These are phyloP conservation scores for Desoria tigrina DNA, from an alignment of 2,888 invertebrate species.

Conservation along the genomic window DNA sequence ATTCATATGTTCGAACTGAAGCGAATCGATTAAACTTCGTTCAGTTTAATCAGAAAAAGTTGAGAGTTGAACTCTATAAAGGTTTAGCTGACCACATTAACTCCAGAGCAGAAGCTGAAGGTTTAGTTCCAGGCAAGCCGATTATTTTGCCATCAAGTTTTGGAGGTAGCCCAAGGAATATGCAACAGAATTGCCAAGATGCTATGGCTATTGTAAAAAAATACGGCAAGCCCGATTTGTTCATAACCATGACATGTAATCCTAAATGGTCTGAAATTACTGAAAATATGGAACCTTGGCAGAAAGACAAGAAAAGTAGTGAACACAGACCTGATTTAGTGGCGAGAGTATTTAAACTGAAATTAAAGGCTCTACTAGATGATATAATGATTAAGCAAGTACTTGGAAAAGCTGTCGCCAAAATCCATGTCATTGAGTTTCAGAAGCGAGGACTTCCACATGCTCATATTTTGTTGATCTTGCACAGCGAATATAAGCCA, in stretches of 20 bases:
- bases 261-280: conserved; percentile 57
- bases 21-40: conserved; percentile 51
- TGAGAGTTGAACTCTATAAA: conserved; percentile 51
- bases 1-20: conserved; percentile 54
- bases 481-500: conserved; percentile 37
- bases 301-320: conserved; percentile 25
- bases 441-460: conserved; percentile 54
- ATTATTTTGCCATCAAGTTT: conserved; percentile 56
- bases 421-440: conserved; percentile 54
- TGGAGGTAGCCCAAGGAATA: conserved; percentile 55
- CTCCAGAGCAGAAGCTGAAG: conserved; percentile 1
- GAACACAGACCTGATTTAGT: conserved; percentile 56
- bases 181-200: conserved; percentile 57
- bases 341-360: conserved; percentile 55
- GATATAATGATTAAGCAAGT: conserved; percentile 43
- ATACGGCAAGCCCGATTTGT: conserved; percentile 58
- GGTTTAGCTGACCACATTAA: conserved; percentile 24
- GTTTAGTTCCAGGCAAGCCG: conserved; percentile 6
- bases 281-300: conserved; percentile 51
- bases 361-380: conserved; percentile 53
- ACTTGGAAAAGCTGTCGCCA: conserved; percentile 39
- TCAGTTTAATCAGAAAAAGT: conserved; percentile 51
- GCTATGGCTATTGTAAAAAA: conserved; percentile 58
- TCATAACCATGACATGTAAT: conserved; percentile 59
- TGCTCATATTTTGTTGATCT: conserved; percentile 42